Evolutionary conservation across 53 echinoderm and acorn worm genomes (phyloP).

Genomic region (Echinometra lucunter): DNA sequence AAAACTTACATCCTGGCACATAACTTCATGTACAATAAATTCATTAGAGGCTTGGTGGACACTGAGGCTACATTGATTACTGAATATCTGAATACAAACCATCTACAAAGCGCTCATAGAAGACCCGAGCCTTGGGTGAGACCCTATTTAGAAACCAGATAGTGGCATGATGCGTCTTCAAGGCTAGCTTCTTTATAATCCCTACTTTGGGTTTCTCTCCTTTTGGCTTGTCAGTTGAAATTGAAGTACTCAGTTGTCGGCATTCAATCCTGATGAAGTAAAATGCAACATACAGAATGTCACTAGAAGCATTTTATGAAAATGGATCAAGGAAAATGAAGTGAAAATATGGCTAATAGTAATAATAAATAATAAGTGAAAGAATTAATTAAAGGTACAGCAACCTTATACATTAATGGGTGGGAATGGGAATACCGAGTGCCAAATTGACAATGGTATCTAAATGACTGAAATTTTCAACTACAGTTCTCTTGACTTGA

Average conservation of each 20-base stretch:
- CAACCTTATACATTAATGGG: too few species aligned
- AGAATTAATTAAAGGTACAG: too few species aligned
- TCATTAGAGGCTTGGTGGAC: neutral
- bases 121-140: slow-evolving; percentile 60
- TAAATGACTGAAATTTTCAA: too few species aligned
- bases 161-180: slow-evolving; percentile 48
- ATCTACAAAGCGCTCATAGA: slow-evolving; percentile 68
- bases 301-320: neutral
- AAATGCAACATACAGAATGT: slow-evolving; percentile 24
- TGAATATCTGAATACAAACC: slow-evolving; percentile 35
- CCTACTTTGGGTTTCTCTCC: slow-evolving; percentile 26
- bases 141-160: slow-evolving; percentile 47
- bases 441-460: too few species aligned
- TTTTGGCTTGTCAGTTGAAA: neutral
- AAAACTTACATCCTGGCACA: neutral
- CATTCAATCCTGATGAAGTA: neutral
- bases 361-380: too few species aligned
- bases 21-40: neutral
- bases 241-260: neutral
- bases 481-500: too few species aligned
- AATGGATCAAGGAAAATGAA: neutral
- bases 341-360: neutral
- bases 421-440: too few species aligned
- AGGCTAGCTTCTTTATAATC: slow-evolving; percentile 1
- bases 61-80: neutral